Percentiles rank a stretch among this genome's conserved stretches.
Conservation (phyloP, 2,797 vertebrate species). For the Catamblyrhynchus diadema region DNA sequence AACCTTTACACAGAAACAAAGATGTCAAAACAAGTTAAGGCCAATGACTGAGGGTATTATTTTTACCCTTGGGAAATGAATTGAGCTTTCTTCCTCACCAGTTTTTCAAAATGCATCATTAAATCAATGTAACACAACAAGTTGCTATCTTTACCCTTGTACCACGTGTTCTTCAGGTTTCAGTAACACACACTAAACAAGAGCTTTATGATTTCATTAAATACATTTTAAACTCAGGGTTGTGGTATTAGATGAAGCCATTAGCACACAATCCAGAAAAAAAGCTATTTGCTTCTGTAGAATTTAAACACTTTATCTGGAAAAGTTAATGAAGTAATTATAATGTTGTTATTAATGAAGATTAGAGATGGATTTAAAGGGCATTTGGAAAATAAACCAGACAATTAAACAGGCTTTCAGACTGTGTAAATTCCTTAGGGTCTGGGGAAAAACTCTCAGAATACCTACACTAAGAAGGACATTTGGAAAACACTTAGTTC, state of each 20-base stretch:
- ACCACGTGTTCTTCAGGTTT: conserved; percentile 11
- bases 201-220: conserved; percentile 55
- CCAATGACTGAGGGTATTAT: conserved; percentile 1
- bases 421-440: background rate
- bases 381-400: conserved; percentile 16
- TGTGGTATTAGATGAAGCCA: background rate
- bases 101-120: conserved; percentile 1
- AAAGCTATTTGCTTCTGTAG: background rate
- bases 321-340: conserved; percentile 52
- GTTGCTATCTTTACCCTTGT: background rate
- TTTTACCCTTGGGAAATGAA: conserved; percentile 34
- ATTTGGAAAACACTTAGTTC: conserved; percentile 1
- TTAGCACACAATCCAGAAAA: conserved; percentile 2
- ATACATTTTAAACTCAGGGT: background rate
- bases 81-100: background rate
- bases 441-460: background rate
- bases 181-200: conserved; percentile 52
- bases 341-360: conserved; percentile 29
- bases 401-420: conserved; percentile 3
- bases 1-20: conserved; percentile 45
- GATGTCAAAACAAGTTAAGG: conserved; percentile 41
- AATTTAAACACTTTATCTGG: conserved; percentile 12
- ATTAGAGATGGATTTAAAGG: conserved; percentile 42
- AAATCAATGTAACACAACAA: conserved; percentile 3
- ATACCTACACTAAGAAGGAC: background rate